phyloP scores from a whole-genome alignment of 2,888 invertebrate genomes.

The Lasius fuliginosus region DNA sequence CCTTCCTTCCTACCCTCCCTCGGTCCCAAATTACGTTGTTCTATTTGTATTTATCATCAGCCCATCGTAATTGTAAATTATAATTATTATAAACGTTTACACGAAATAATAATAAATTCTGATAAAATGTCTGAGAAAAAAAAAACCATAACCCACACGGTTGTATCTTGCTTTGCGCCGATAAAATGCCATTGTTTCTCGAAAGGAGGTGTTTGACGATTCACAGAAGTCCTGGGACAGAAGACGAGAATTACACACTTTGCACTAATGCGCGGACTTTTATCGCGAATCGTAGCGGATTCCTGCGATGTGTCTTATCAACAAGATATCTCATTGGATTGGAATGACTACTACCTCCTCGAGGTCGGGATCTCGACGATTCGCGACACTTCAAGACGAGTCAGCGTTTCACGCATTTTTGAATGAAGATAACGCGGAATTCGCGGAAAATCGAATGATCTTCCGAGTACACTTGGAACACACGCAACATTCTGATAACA shows the following conservation, averaged over 20 bases:
- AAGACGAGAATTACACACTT: conserved; percentile 27
- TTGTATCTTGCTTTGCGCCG: conserved; percentile 64
- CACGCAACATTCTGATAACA: conserved; percentile 12
- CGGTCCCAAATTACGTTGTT: conserved; percentile 83
- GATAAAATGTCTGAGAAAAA: conserved; percentile 85
- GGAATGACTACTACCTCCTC: conserved; percentile 3
- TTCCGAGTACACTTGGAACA: conserved; percentile 22
- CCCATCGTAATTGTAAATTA: conserved; percentile 86
- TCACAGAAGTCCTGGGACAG: neutral
- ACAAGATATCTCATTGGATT: conserved; percentile 18
- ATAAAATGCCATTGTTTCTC: conserved; percentile 28
- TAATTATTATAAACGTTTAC: conserved; percentile 87
- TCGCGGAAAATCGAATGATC: neutral
- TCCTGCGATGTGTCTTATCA: conserved; percentile 12
- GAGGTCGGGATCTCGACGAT: neutral
- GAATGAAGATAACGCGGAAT: neutral
- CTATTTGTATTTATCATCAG: conserved; percentile 86
- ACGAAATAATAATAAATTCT: conserved; percentile 87
- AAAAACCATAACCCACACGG: conserved; percentile 66
- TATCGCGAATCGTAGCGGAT: conserved; percentile 7
- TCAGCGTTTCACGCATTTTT: neutral
- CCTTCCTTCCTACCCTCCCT: conserved; percentile 60
- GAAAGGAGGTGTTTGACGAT: conserved; percentile 13
- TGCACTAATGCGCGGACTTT: conserved; percentile 7
- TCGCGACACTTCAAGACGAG: neutral